Percentiles rank a stretch among this genome's conserved stretches.
Conservation (phyloP, 2,797 vertebrate species). For the Danionella dracula region DNA sequence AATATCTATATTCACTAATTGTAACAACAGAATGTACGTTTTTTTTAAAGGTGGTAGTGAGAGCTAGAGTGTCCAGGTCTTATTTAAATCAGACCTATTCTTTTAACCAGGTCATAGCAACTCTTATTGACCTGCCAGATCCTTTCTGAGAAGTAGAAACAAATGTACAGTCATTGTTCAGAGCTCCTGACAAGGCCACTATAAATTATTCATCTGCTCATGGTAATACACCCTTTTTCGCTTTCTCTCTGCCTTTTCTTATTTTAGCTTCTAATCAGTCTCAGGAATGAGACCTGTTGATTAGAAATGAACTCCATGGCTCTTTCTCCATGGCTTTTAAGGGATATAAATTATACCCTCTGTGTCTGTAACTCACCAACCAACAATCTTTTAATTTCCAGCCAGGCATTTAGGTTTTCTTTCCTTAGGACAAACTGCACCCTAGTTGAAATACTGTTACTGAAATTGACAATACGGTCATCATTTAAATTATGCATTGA, state of each 20-base stretch:
- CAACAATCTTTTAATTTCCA: constrained; percentile 11
- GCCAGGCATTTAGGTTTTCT: neutral
- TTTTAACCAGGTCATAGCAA: constrained; percentile 44
- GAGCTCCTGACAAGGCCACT: constrained; percentile 32
- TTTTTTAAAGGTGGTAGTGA: too few relatives aligned
- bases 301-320: constrained; percentile 32
- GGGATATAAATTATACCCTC: constrained; percentile 25
- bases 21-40: too few relatives aligned
- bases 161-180: constrained; percentile 36
- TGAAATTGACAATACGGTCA: neutral
- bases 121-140: constrained; percentile 48
- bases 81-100: constrained; percentile 48
- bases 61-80: too few relatives aligned
- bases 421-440: neutral
- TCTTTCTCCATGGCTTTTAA: constrained; percentile 16
- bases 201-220: constrained; percentile 52
- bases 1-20: too few relatives aligned
- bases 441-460: neutral
- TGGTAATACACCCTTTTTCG: constrained; percentile 17
- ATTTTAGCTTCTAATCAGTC: constrained; percentile 9
- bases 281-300: constrained; percentile 21
- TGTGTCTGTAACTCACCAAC: constrained; percentile 31
- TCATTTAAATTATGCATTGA: neutral
- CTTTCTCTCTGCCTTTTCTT: constrained; percentile 1
- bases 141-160: constrained; percentile 40